These are phyloP conservation scores for Solenopsis fugax DNA, from an alignment of 1,140 invertebrate genomes.

Conservation along the genomic window DNA sequence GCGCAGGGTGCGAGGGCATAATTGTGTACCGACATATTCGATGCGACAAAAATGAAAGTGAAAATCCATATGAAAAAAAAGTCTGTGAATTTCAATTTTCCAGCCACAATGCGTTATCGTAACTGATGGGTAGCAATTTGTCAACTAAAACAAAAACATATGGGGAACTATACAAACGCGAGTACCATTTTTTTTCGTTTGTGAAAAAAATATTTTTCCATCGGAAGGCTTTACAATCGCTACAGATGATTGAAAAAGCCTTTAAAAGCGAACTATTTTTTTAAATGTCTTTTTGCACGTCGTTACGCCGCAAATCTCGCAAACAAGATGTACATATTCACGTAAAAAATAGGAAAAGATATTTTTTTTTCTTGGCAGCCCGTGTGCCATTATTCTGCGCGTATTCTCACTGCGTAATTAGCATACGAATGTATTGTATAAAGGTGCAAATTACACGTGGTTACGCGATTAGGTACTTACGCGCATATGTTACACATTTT, in stretches of 20 bases:
- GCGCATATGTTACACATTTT: neutral
- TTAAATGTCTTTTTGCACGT: neutral
- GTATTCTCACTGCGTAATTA: neutral
- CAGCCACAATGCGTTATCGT: conserved; percentile 1
- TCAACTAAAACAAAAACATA: conserved; percentile 8
- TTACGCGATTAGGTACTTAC: neutral
- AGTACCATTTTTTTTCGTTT: neutral
- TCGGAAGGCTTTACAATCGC: neutral
- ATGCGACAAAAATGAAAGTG: neutral
- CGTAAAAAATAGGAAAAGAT: neutral
- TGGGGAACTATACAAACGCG: neutral
- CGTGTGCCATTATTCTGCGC: neutral
- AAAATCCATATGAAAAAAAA: neutral
- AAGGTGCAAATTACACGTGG: neutral
- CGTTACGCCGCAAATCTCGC: neutral
- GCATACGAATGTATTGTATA: neutral
- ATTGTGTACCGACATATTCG: neutral
- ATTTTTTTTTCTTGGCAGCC: neutral
- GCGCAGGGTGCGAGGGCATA: neutral
- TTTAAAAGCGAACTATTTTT: conserved; percentile 9
- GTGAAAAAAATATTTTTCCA: neutral
- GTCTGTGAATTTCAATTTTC: conserved; percentile 2
- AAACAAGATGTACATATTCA: conserved; percentile 10
- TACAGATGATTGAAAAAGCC: neutral
- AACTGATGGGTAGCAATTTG: conserved; percentile 18